These are phyloP conservation scores for Aleadryas rufinucha DNA, from an alignment of 2,113 vertebrate species.

Conservation along the genomic window DNA sequence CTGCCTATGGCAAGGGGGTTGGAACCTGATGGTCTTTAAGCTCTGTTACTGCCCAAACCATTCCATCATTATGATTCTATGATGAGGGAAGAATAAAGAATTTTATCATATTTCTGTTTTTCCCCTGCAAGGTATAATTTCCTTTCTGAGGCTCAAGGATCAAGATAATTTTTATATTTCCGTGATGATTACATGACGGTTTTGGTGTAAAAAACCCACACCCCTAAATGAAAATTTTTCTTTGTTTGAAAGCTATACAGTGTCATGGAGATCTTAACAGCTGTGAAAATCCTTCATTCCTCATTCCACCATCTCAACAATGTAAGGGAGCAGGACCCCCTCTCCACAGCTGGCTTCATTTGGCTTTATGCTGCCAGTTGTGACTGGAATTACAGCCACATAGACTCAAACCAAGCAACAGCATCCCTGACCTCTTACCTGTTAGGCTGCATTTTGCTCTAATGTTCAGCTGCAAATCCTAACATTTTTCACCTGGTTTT, in stretches of 20 bases:
- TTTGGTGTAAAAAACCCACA: neutral
- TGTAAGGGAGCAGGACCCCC: neutral
- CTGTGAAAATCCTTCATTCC: neutral
- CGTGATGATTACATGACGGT: neutral
- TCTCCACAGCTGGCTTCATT: neutral
- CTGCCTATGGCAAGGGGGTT: neutral
- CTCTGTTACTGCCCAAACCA: neutral
- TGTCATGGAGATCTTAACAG: neutral
- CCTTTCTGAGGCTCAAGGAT: neutral
- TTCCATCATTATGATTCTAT: neutral
- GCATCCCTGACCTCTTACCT: neutral
- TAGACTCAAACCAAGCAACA: neutral
- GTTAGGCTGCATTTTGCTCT: neutral
- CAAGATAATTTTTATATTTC: neutral
- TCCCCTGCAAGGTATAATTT: neutral
- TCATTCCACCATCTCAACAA: neutral
- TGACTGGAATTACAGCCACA: neutral
- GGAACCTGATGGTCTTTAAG: neutral
- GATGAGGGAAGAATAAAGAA: neutral
- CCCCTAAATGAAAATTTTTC: neutral
- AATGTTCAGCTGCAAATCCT: neutral
- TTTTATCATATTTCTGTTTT: neutral
- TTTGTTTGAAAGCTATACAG: neutral
- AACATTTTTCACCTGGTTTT: neutral
- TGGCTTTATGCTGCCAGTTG: neutral